Conservation (phyloP, 2,797 vertebrate species). For the Microchirus variegatus region DNA sequence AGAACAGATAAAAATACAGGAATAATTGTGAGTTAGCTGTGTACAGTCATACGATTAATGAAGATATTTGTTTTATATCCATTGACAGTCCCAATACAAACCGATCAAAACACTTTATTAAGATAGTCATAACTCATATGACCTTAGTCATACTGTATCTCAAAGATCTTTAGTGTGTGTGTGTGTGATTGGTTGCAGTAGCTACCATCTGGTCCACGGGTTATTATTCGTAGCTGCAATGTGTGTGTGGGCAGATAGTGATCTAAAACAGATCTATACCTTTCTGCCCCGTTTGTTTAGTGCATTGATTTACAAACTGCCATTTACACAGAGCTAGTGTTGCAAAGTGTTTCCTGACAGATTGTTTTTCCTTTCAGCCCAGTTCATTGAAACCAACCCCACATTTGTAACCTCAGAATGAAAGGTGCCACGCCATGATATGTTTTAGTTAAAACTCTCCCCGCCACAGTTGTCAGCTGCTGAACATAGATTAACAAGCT, state of each 20-base stretch:
- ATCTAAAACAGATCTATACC: slow-evolving; percentile 53
- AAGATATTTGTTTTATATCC: too few species aligned
- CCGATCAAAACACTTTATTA: too few species aligned
- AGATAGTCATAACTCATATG: too few species aligned
- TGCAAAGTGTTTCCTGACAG: slow-evolving; percentile 19
- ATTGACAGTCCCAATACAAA: too few species aligned
- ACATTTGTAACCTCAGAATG: slow-evolving; percentile 6
- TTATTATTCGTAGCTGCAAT: background rate
- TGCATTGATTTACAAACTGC: slow-evolving; percentile 37
- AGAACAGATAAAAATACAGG: too few species aligned
- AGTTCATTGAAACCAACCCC: slow-evolving; percentile 16
- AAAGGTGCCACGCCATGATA: background rate
- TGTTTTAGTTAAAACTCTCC: background rate
- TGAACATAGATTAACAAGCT: background rate
- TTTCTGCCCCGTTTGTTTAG: slow-evolving; percentile 44
- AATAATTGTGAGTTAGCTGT: too few species aligned
- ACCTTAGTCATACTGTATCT: too few species aligned
- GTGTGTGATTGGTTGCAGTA: background rate
- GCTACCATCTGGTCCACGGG: slow-evolving; percentile 2
- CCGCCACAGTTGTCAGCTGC: background rate
- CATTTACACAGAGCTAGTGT: slow-evolving; percentile 34
- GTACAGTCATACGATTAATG: too few species aligned
- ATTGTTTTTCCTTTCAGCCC: slow-evolving; percentile 42
- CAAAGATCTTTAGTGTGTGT: too few species aligned
- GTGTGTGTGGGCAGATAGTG: slow-evolving; percentile 1